phyloP scores from a whole-genome alignment of 2,888 invertebrate species.

The Caenorhabditis zanzibari region DNA sequence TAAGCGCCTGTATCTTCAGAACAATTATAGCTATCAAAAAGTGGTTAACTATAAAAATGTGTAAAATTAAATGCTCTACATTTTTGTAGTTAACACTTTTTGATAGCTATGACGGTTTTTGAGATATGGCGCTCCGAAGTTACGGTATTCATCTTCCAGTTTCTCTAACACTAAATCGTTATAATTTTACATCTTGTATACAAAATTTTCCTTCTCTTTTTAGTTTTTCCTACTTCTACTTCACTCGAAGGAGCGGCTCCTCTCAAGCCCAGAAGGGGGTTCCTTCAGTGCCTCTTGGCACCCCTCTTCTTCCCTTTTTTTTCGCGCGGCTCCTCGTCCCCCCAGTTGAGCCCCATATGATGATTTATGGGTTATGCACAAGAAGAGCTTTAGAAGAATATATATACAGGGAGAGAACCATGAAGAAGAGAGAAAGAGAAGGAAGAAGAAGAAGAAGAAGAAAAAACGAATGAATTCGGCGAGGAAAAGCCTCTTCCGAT shows the following conservation, averaged over 20 bases:
- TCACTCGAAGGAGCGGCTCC: neutral
- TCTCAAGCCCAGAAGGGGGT: neutral
- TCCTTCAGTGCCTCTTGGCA: constrained; percentile 11
- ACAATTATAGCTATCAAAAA: too few relatives aligned
- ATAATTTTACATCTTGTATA: neutral
- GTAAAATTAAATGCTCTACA: too few relatives aligned
- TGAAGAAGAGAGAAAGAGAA: neutral
- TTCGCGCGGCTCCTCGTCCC: neutral
- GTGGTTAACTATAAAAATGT: too few relatives aligned
- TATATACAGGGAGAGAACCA: too few relatives aligned
- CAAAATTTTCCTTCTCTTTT: neutral
- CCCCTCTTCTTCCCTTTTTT: constrained; percentile 1
- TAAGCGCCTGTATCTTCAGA: too few relatives aligned
- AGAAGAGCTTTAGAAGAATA: neutral
- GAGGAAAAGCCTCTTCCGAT: constrained; percentile 24
- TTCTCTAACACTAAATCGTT: too few relatives aligned
- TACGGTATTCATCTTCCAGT: too few relatives aligned
- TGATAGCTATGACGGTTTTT: too few relatives aligned
- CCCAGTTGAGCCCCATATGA: constrained; percentile 46
- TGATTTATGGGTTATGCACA: constrained; percentile 61
- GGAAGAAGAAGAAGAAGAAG: constrained; percentile 1
- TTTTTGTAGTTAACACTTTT: too few relatives aligned
- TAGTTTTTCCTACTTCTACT: neutral
- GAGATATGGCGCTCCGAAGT: too few relatives aligned
- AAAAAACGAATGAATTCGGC: constrained; percentile 10